phyloP scores from a whole-genome alignment of 2,113 vertebrate genomes.

The Pangasianodon gigas region DNA sequence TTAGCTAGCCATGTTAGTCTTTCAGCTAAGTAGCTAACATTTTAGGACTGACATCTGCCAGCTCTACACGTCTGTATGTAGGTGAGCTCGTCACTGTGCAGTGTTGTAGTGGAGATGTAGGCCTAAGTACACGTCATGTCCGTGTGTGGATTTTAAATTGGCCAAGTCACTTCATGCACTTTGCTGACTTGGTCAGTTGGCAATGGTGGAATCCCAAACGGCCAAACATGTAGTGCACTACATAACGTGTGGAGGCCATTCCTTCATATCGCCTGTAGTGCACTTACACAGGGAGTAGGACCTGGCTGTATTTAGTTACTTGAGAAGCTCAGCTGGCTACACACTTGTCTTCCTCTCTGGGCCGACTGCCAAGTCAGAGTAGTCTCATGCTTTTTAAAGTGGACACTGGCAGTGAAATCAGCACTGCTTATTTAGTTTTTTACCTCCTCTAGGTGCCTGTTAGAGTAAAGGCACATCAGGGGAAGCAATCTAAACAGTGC shows the following conservation, averaged over 20 bases:
- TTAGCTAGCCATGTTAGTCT: not conserved
- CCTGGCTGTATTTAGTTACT: not conserved
- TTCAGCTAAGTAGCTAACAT: not conserved
- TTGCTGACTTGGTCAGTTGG: constrained; percentile 4
- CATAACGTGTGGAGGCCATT: not conserved
- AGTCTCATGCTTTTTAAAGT: not conserved
- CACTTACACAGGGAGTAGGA: not conserved
- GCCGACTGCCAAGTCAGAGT: not conserved
- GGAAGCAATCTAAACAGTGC: not conserved
- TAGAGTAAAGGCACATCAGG: not conserved
- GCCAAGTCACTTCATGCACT: not conserved
- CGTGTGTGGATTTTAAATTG: not conserved
- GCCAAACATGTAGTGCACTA: not conserved
- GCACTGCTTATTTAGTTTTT: not conserved
- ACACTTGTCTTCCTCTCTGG: not conserved
- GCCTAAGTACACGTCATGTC: constrained; percentile 13
- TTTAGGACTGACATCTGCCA: not conserved
- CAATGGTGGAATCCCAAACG: not conserved
- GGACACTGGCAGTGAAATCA: not conserved
- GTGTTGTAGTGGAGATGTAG: not conserved
- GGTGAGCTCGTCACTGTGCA: not conserved
- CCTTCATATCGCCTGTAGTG: no score
- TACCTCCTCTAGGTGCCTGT: not conserved
- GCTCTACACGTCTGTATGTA: not conserved
- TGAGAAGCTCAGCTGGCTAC: not conserved